Conservation (phyloP, 1,140 invertebrate genomes). For the Leguminivora glycinivorella region DNA sequence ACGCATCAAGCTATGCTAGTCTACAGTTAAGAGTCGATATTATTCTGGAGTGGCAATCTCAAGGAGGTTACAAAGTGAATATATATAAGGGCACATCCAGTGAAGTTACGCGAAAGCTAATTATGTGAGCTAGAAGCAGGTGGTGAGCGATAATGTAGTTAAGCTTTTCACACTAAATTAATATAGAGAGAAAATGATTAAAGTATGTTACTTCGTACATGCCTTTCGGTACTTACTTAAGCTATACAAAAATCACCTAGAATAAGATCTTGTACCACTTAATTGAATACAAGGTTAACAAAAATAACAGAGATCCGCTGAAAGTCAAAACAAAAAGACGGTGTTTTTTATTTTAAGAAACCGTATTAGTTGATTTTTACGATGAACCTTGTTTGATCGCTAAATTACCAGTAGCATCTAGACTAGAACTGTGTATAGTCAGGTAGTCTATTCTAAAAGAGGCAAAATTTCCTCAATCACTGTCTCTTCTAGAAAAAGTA, state of each 20-base stretch:
- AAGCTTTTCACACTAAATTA: slow-evolving; percentile 26
- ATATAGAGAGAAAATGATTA: neutral
- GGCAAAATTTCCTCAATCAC: too few species aligned
- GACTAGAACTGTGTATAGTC: neutral
- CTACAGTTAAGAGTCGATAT: too few species aligned
- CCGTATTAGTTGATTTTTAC: too few species aligned
- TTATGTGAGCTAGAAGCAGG: neutral
- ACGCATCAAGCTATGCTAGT: too few species aligned
- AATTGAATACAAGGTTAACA: too few species aligned
- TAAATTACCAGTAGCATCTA: neutral
- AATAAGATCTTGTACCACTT: too few species aligned
- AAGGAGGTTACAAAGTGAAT: too few species aligned
- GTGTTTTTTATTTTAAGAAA: too few species aligned
- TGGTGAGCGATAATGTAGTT: neutral
- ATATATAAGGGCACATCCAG: neutral
- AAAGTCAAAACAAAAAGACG: too few species aligned
- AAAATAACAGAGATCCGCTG: too few species aligned
- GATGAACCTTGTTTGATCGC: too few species aligned
- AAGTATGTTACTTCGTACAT: neutral
- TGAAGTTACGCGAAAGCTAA: neutral
- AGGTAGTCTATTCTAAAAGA: neutral
- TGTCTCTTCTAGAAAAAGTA: slow-evolving; percentile 41
- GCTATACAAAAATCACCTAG: neutral
- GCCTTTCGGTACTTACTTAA: neutral
- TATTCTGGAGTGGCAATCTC: too few species aligned